Evolutionary conservation across 1,140 invertebrate genomes (phyloP), one percentile per base, ranked within the genome.

Genomic region (Brachionus rotundiformis): DNA sequence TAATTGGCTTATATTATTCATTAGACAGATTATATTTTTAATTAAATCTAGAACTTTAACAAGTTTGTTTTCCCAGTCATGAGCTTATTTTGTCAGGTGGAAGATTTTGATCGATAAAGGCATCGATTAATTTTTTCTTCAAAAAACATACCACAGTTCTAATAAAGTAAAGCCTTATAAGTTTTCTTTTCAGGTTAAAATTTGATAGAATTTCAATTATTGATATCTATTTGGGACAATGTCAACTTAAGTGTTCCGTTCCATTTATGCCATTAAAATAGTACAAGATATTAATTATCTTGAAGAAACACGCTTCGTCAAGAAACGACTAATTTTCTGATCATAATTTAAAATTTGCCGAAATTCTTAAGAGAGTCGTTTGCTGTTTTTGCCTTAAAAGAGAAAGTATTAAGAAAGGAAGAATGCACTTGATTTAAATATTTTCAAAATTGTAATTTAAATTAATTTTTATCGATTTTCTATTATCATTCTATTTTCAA

Each of bases 361-460:
- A 54, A 19, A 54, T 54, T 54, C 47, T 19, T 54, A 54, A 54
- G 47, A 54, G 47, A 54, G 47, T 54, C 7, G 4, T 54, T 54
- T 54, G 23, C 16, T 54, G n/a, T 54, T 54, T 54, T 54, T 54
- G 47, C 5, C 47, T 19, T 19, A 54, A 19, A 54, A 54, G 47
- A 54, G n/a, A 54, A 54, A 54, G 47, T 54, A 54, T 19, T 49
- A 54, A 54, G 47, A 54, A 54, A 54, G 47, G 47, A 54, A 54
- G 47, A 54, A n/a, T 54, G 47, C 47, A 54, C 47, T 54, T 54
- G 47, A 54, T 54, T 54, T 54, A 54, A 54, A 54, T 54, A 54
- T 54, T 54, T 54, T 54, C 47, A 54, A 54, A 49, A 54, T 54
- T 54, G 47, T 54, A 54, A 54, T 54, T 54, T 54, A 54, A 54